Evolutionary conservation across 1,140 invertebrate species (phyloP).

Genomic region (Tetraneura akinire): DNA sequence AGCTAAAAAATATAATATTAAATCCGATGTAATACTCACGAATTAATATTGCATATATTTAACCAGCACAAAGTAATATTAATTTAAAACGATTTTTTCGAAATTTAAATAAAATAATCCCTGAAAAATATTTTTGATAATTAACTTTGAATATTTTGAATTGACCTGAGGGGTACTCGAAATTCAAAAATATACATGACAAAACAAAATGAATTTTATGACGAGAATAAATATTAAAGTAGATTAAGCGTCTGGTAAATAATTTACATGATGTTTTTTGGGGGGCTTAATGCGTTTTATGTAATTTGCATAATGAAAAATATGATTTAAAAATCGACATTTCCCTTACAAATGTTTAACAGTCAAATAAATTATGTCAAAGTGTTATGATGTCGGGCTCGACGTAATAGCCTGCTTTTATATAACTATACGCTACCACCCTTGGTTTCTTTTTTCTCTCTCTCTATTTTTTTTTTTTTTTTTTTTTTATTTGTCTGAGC

Average conservation of each 20-base stretch:
- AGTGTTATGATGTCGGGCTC: slow-evolving; percentile 43
- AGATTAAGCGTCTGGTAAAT: slow-evolving; percentile 17
- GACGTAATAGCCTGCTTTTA: slow-evolving; percentile 37
- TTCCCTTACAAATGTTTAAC: slow-evolving; percentile 44
- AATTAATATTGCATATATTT: no score
- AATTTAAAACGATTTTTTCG: slow-evolving; percentile 13
- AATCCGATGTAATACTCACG: no score
- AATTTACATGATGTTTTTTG: slow-evolving; percentile 29
- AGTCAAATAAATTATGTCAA: slow-evolving; percentile 50
- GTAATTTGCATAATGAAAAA: slow-evolving; percentile 35
- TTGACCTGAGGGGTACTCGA: slow-evolving; percentile 7
- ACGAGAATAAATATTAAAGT: neutral
- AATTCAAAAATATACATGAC: no score
- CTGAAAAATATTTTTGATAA: slow-evolving; percentile 13
- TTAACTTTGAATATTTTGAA: neutral
- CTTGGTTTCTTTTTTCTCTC: slow-evolving; percentile 7
- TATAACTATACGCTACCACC: neutral
- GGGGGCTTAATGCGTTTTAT: neutral
- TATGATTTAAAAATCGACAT: slow-evolving; percentile 32
- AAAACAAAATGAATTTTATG: neutral
- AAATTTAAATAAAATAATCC: neutral
- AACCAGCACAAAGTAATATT: no score
- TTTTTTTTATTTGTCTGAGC: neutral
- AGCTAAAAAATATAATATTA: no score
- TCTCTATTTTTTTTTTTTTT: no score